Conservation (phyloP, 1,140 invertebrate species). For the Holcopasites calliopsidis region DNA sequence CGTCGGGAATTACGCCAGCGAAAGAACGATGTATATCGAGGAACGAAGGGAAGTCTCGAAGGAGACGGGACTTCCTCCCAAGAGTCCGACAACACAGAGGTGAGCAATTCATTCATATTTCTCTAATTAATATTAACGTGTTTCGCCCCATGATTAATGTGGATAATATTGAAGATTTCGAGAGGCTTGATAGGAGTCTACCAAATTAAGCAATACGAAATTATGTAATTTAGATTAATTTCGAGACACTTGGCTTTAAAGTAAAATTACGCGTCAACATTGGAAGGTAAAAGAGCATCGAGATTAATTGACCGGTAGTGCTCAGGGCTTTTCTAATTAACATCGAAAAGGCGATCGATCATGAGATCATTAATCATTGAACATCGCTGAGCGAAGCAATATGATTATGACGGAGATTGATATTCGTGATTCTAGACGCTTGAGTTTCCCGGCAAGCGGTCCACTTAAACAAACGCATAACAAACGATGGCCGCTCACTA, state of each 20-base stretch:
- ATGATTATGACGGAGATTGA: slow-evolving; percentile 54
- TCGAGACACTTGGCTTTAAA: background rate
- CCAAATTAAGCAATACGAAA: background rate
- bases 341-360: background rate
- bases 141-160: background rate
- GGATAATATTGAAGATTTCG: background rate
- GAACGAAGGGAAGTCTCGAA: slow-evolving; percentile 79
- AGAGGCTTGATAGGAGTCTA: background rate
- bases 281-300: too few relatives aligned
- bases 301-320: background rate
- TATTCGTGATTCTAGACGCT: slow-evolving; percentile 77
- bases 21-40: slow-evolving; percentile 74
- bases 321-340: background rate
- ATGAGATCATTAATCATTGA: slow-evolving; percentile 50
- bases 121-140: background rate
- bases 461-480: slow-evolving; percentile 76
- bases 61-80: slow-evolving; percentile 83
- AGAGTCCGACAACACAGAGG: slow-evolving; percentile 87
- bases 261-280: too few relatives aligned
- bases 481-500: slow-evolving; percentile 77
- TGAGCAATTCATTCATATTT: slow-evolving; percentile 67
- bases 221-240: too few relatives aligned
- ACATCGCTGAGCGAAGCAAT: background rate
- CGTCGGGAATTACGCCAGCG: slow-evolving; percentile 63
- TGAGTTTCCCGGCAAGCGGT: slow-evolving; percentile 78